A percentile compares a stretch with the other conserved stretches of the same genome.
These are phyloP conservation scores for Aplocera efformata DNA, from an alignment of 2,888 invertebrate genomes.

Conservation along the genomic window DNA sequence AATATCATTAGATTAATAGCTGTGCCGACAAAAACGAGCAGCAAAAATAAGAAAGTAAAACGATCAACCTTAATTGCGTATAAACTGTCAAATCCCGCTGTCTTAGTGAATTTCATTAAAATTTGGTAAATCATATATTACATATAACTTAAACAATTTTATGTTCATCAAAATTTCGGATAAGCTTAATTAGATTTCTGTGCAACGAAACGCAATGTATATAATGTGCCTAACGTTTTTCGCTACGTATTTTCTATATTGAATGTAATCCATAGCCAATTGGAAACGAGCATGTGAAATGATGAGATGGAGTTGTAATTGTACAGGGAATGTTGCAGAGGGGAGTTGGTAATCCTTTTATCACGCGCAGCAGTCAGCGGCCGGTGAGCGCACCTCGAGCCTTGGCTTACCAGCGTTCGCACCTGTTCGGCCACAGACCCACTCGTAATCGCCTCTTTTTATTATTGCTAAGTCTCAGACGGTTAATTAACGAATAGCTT, in stretches of 20 bases:
- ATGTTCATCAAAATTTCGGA: slow-evolving; percentile 6
- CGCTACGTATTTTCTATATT: slow-evolving; percentile 3
- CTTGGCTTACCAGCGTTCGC: slow-evolving; percentile 44
- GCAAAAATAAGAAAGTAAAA: no score
- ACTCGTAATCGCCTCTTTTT: slow-evolving; percentile 56
- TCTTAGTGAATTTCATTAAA: no score
- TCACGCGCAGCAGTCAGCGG: slow-evolving; percentile 61
- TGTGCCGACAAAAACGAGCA: no score
- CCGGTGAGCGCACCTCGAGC: slow-evolving; percentile 37
- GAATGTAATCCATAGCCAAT: neutral
- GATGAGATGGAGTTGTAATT: slow-evolving; percentile 24
- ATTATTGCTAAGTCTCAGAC: slow-evolving; percentile 47
- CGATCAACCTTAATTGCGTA: no score
- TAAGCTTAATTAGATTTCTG: slow-evolving; percentile 11
- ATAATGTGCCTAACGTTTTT: no score
- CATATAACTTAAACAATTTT: no score
- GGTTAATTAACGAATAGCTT: slow-evolving; percentile 52
- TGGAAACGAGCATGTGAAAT: slow-evolving; percentile 26
- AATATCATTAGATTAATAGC: no score
- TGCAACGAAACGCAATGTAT: slow-evolving; percentile 4
- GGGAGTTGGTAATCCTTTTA: slow-evolving; percentile 66
- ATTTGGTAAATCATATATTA: no score
- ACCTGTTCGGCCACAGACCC: slow-evolving; percentile 53
- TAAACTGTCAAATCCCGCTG: no score
- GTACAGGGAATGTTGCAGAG: slow-evolving; percentile 34